These are phyloP conservation scores for Cryptocephalus primarius DNA, from an alignment of 2,888 invertebrate species.

Conservation along the genomic window DNA sequence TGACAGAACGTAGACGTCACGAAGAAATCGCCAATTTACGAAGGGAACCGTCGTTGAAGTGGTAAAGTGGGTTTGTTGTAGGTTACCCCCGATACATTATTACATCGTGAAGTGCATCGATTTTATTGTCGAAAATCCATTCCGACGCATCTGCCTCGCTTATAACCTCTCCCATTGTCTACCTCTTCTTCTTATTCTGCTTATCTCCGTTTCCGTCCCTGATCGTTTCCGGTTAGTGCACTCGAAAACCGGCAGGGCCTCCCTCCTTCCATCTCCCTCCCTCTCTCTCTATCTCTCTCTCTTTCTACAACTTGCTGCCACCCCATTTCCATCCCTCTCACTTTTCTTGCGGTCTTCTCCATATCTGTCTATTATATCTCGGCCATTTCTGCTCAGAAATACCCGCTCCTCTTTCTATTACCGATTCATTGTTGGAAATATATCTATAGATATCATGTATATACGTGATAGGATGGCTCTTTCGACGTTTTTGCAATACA, in stretches of 20 bases:
- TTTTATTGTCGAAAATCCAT: slow-evolving; percentile 32
- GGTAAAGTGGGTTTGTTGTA: too few species aligned
- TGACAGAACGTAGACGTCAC: too few species aligned
- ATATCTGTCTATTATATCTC: slow-evolving; percentile 22
- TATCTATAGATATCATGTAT: not conserved
- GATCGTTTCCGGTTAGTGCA: slow-evolving; percentile 38
- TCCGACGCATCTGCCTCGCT: slow-evolving; percentile 33
- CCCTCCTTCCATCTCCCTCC: not conserved
- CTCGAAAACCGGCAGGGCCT: slow-evolving; percentile 34
- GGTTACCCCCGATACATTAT: too few species aligned
- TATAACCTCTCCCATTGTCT: not conserved
- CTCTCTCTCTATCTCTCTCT: too few species aligned
- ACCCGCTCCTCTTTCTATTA: slow-evolving; percentile 1
- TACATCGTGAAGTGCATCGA: slow-evolving; percentile 26
- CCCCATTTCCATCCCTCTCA: too few species aligned
- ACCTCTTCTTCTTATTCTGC: slow-evolving; percentile 35
- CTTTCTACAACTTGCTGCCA: too few species aligned
- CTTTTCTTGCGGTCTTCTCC: slow-evolving; percentile 17
- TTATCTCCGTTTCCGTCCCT: slow-evolving; percentile 38
- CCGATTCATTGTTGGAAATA: slow-evolving; percentile 2
- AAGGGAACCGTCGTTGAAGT: too few species aligned
- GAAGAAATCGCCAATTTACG: too few species aligned
- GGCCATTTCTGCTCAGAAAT: not conserved
- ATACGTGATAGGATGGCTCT: slow-evolving; percentile 1
- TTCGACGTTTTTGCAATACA: not conserved